phyloP scores from a whole-genome alignment of 2,113 vertebrate genomes.

The Melanerpes formicivorus region DNA sequence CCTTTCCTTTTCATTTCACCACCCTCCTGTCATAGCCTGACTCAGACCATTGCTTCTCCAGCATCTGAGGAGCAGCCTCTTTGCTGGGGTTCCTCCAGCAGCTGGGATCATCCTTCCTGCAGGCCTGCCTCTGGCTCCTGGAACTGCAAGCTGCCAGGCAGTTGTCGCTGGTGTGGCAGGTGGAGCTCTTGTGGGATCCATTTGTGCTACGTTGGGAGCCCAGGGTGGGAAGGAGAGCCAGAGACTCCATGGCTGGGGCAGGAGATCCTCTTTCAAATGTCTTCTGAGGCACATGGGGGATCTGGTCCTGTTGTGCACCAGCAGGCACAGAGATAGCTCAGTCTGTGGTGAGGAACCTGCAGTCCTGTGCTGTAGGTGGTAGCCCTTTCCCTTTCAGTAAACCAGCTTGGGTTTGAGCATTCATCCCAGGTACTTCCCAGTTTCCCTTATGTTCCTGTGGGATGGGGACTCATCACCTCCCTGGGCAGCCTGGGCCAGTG shows the following conservation, averaged over 20 bases:
- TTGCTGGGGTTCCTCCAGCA: background rate
- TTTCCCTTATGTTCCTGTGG: background rate
- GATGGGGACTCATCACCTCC: too few relatives aligned
- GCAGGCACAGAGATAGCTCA: rapidly evolving
- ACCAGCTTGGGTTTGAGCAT: background rate
- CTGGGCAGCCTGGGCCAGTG: too few relatives aligned
- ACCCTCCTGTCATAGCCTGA: background rate
- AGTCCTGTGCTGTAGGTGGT: background rate
- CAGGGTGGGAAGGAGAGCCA: background rate
- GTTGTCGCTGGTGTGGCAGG: background rate
- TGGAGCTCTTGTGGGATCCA: background rate
- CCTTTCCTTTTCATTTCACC: background rate
- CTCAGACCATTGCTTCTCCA: background rate
- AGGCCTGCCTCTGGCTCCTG: background rate
- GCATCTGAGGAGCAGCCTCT: background rate
- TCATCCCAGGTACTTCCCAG: background rate
- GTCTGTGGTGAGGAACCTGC: background rate
- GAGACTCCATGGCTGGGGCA: background rate
- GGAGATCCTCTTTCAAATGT: background rate
- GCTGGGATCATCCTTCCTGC: background rate
- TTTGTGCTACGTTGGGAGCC: rapidly evolving
- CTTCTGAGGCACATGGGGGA: background rate
- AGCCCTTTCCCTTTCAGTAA: background rate
- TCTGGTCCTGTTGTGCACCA: background rate
- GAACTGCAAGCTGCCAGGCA: background rate